A percentile compares a stretch with the other conserved stretches of the same genome.
Conservation (phyloP, 1,140 invertebrate species). For the Ceratosolen fusciceps region DNA sequence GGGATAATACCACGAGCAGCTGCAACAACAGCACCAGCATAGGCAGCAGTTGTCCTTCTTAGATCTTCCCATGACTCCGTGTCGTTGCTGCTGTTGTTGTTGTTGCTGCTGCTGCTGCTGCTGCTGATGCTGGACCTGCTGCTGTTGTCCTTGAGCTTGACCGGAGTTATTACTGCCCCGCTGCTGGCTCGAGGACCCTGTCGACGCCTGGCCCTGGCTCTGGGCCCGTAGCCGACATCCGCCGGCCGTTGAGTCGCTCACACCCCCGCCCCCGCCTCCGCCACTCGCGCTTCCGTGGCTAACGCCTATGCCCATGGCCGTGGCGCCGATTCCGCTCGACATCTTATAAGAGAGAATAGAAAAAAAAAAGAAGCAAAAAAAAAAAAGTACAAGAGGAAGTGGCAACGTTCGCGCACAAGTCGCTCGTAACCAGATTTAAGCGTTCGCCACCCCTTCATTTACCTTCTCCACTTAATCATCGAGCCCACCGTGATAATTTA, state of each 20-base stretch:
- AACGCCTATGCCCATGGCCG: slow-evolving; percentile 69
- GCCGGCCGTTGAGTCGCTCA: slow-evolving; percentile 29
- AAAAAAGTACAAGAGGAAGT: no score
- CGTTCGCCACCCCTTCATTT: no score
- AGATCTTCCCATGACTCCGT: slow-evolving; percentile 65
- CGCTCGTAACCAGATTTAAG: no score
- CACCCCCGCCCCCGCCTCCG: slow-evolving; percentile 43
- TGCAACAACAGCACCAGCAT: slow-evolving; percentile 81
- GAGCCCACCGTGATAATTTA: no score
- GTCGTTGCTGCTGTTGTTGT: slow-evolving; percentile 57
- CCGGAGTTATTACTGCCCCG: slow-evolving; percentile 52
- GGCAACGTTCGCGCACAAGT: no score
- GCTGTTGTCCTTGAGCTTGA: slow-evolving; percentile 52
- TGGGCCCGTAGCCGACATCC: slow-evolving; percentile 51
- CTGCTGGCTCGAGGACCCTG: slow-evolving; percentile 44
- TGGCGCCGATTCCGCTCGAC: slow-evolving; percentile 70
- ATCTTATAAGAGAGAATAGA: no score
- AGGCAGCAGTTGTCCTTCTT: slow-evolving; percentile 75
- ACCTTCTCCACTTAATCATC: no score
- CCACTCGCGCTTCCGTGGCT: slow-evolving; percentile 64
- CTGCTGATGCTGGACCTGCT: slow-evolving; percentile 58
- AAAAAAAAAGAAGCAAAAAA: no score
- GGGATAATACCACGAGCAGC: slow-evolving; percentile 78
- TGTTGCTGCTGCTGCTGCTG: slow-evolving; percentile 55
- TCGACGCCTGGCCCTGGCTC: slow-evolving; percentile 42